phyloP scores from a whole-genome alignment of 2,888 invertebrate species.

The Tanytarsus gracilentus region DNA sequence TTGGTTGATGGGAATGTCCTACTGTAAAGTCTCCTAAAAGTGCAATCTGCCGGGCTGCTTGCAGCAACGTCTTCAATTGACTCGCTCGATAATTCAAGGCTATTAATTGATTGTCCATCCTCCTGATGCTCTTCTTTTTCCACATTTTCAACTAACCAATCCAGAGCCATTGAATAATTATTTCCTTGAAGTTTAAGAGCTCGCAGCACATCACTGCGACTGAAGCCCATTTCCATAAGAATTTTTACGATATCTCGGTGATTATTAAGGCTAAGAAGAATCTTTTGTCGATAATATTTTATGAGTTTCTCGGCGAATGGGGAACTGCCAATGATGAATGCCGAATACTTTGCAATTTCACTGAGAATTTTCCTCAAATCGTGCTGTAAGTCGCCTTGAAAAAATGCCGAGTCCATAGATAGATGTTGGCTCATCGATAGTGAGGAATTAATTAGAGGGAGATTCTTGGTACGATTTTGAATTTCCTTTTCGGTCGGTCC shows the following conservation, averaged over 20 bases:
- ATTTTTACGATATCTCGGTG: conserved; percentile 11
- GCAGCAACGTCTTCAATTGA: conserved; percentile 12
- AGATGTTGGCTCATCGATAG: neutral
- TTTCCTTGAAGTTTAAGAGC: conserved; percentile 27
- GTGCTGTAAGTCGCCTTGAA: conserved; percentile 24
- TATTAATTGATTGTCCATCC: neutral
- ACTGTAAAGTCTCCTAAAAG: conserved; percentile 14
- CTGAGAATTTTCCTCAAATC: conserved; percentile 25
- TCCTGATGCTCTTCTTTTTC: neutral
- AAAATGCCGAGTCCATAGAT: conserved; percentile 4
- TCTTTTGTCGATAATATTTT: conserved; percentile 25
- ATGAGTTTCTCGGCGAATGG: conserved; percentile 23
- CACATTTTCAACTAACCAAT: conserved; percentile 26
- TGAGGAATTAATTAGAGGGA: conserved; percentile 16
- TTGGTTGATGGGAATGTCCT: conserved; percentile 16
- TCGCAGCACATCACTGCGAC: neutral
- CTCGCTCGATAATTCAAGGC: conserved; percentile 6
- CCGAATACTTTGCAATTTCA: conserved; percentile 24
- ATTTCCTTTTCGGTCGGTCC: conserved; percentile 26
- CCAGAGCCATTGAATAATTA: conserved; percentile 20
- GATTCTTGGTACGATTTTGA: conserved; percentile 9
- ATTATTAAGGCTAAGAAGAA: conserved; percentile 7
- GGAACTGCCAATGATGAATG: conserved; percentile 14
- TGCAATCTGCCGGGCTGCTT: too few relatives aligned
- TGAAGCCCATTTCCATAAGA: conserved; percentile 22